These are phyloP conservation scores for Cercopithecus mona DNA, from an alignment of 2,113 vertebrate species.

Conservation along the genomic window DNA sequence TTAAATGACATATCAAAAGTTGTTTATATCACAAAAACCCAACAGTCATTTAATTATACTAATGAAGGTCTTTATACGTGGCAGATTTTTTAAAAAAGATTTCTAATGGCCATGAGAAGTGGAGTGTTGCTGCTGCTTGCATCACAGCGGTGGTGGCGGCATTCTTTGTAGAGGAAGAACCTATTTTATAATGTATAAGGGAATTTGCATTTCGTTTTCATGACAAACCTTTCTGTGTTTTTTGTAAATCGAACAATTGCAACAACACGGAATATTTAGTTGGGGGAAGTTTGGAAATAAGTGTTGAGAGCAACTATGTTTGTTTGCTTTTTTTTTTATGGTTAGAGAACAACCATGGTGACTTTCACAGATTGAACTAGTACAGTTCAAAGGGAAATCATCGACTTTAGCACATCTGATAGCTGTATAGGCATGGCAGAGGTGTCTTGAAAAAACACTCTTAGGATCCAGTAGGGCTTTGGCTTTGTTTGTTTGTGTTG, in stretches of 20 bases:
- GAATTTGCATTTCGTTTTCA: constrained; percentile 79
- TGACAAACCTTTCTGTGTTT: constrained; percentile 70
- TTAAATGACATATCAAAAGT: constrained; percentile 64
- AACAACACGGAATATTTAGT: constrained; percentile 74
- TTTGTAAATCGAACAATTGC: constrained; percentile 73
- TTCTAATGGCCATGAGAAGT: constrained; percentile 38
- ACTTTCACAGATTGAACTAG: constrained; percentile 81
- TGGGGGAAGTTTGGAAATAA: constrained; percentile 75
- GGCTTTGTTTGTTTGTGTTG: constrained; percentile 42
- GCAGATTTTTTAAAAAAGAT: not conserved
- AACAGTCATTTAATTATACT: constrained; percentile 72
- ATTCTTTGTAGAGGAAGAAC: constrained; percentile 63
- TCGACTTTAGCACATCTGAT: constrained; percentile 81
- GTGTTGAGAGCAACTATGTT: constrained; percentile 77
- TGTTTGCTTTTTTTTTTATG: constrained; percentile 71
- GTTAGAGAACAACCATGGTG: constrained; percentile 80
- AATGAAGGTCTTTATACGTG: constrained; percentile 67
- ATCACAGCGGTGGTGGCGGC: not conserved
- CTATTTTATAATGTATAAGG: constrained; percentile 78
- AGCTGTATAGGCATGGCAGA: constrained; percentile 81
- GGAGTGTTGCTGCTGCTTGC: constrained; percentile 1
- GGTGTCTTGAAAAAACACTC: constrained; percentile 81
- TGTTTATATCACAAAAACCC: constrained; percentile 68
- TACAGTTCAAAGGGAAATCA: constrained; percentile 83
- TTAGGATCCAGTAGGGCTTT: constrained; percentile 55